A percentile compares a stretch with the other conserved stretches of the same genome.
Conservation (phyloP, 2,113 vertebrate species). For the Progne subis region DNA sequence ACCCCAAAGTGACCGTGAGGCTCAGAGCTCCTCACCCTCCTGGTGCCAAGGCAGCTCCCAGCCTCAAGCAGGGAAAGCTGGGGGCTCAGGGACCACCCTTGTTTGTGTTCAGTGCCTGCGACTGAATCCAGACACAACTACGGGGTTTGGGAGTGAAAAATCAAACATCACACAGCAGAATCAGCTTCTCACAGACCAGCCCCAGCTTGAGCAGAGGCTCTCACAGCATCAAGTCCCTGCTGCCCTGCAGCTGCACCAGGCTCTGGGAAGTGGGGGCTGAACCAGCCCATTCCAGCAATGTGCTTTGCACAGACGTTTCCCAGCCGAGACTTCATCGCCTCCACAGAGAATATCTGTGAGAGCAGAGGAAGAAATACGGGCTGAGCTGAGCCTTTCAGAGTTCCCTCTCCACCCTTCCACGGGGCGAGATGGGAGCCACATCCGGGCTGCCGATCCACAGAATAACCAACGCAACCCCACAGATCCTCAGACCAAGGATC, state of each 20-base stretch:
- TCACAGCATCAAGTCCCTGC: neutral
- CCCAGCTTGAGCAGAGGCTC: neutral
- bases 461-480: accelerated
- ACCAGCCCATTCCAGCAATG: neutral
- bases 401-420: neutral
- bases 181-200: neutral
- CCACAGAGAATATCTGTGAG: neutral
- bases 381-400: neutral
- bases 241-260: neutral
- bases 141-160: neutral
- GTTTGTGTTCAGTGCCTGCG: neutral
- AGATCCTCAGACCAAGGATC: neutral
- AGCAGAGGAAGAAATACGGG: neutral
- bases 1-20: neutral
- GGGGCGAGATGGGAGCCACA: neutral
- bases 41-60: neutral
- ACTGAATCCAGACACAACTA: neutral
- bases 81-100: neutral
- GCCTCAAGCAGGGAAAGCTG: neutral
- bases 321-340: neutral
- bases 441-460: neutral
- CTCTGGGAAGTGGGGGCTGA: neutral
- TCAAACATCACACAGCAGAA: neutral
- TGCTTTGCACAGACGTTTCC: neutral
- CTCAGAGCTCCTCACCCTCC: neutral